Evolutionary conservation across 2,797 vertebrate genomes (phyloP).

Genomic region (Dromococcyx pavoninus): DNA sequence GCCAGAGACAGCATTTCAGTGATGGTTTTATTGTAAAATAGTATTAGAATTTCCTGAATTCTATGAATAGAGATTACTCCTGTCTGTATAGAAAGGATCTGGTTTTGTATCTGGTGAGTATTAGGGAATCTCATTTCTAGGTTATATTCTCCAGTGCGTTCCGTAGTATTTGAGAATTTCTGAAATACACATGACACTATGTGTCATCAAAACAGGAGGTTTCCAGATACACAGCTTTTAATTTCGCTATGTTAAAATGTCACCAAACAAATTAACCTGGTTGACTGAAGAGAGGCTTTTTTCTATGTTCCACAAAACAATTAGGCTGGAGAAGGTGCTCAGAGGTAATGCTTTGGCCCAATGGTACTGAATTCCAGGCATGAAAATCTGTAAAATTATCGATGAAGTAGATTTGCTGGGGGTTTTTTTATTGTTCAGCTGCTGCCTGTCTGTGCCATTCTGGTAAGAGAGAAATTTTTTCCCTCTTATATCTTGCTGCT

Average conservation of each 20-base stretch:
- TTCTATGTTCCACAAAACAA: neutral
- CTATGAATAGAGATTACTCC: neutral
- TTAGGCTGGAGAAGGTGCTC: neutral
- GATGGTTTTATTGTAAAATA: neutral
- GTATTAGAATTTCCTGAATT: neutral
- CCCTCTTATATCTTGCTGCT: neutral
- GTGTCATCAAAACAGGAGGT: neutral
- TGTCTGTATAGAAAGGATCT: neutral
- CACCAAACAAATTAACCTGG: neutral
- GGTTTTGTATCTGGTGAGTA: neutral
- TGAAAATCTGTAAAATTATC: neutral
- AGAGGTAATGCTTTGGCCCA: neutral
- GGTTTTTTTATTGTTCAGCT: neutral
- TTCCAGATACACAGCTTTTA: neutral
- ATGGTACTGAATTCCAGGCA: neutral
- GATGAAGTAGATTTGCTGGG: neutral
- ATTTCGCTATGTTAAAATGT: neutral
- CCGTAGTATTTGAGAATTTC: neutral
- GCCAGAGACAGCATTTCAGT: neutral
- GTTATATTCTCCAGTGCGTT: neutral
- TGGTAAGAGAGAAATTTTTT: neutral
- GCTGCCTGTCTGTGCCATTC: neutral
- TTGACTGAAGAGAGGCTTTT: neutral
- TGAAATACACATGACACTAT: neutral
- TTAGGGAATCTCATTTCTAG: neutral